Base-by-base conservation (phyloP, 2,113 vertebrate genomes). In the Thunnus thynnus region DNA sequence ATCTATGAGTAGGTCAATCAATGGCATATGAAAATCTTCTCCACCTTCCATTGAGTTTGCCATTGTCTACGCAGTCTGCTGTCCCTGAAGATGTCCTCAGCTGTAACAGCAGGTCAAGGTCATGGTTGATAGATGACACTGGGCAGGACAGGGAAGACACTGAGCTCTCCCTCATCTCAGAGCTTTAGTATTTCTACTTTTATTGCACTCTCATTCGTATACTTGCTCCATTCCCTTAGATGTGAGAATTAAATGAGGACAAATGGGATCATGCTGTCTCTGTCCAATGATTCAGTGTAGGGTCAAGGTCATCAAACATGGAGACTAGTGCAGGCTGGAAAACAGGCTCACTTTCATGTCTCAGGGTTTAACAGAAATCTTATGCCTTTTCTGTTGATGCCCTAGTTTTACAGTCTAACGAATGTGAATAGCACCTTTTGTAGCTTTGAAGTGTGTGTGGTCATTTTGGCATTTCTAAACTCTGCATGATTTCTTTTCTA, bases 1-100 rank as follows among this genome's bases (percentile, higher is more conserved):
- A 76, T 82, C 78, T 82, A 51, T 10, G 46, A 88, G 84, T 70
- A 89, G 91, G 87, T 86, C 80, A 87, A 56, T 60, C 78, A 55
- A 48, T 87, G 80, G 56, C 84, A 63, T 83, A 81, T 76, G 76
- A 87, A 89, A 85, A 84, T 81, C 72, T 32, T 57, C 51, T 58
- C 52, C 10, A 27, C 65, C 47, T 73, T 65, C 44, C 46, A 13
- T 18, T 13, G 57, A 72, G 46, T 76, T 64, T 69, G 58, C 58
- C 66, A 69, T 32, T 17, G 58, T 76, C 71, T 63, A 67, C 2
- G 17, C 58, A 18, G 17, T 60, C 27, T 65, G 77, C 22, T 13
- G 46, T 85, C 81, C 64, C 74, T 25, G 22, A 79, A 82, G 71
- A 80, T 56, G 81, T 78, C 64, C 63, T 75, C 25, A n/a, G 70